Conservation (phyloP, 2,113 vertebrate species). For the Vidua chalybeata region DNA sequence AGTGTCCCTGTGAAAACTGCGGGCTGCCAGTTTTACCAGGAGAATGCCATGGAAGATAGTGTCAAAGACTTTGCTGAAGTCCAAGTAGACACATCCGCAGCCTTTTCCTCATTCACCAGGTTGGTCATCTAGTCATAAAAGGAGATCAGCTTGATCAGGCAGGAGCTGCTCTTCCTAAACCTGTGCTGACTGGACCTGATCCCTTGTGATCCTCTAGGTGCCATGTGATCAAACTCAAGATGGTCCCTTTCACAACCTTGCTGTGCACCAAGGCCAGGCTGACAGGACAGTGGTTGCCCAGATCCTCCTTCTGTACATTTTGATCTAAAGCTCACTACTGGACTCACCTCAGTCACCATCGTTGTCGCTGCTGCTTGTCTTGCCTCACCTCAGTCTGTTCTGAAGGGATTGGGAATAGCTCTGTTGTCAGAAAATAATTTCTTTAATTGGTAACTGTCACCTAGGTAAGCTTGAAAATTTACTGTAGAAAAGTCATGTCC, state of each 20-base stretch:
- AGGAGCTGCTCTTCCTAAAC: neutral
- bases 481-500: neutral
- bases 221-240: neutral
- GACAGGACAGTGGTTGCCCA: neutral
- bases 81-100: neutral
- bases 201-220: neutral
- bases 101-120: neutral
- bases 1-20: neutral
- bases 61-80: neutral
- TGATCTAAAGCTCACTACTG: neutral
- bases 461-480: neutral
- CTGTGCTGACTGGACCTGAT: neutral
- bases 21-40: neutral
- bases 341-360: neutral
- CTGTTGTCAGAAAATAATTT: neutral
- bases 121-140: neutral
- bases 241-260: neutral
- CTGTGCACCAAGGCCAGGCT: neutral
- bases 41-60: neutral
- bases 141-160: neutral
- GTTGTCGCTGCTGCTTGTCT: rapidly evolving
- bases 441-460: neutral
- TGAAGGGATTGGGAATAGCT: neutral
- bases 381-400: neutral
- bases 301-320: neutral